Evolutionary conservation across 2,113 vertebrate species (phyloP).

Genomic region (Gymnobelideus leadbeateri): DNA sequence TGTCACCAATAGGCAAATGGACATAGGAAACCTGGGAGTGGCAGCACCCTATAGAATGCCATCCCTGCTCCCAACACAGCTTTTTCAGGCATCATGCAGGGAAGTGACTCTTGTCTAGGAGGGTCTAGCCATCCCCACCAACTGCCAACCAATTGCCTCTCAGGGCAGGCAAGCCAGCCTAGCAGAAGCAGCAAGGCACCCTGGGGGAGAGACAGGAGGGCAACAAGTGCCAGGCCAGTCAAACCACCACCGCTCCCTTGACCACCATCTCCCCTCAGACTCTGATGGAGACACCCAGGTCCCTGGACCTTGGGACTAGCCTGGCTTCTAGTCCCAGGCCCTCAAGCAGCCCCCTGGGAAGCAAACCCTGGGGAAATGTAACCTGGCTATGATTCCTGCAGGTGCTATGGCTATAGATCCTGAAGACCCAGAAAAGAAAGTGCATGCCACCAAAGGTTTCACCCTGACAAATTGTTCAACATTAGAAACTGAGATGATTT

Average conservation of each 20-base stretch:
- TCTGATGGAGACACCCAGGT: background rate
- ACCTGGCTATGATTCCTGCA: background rate
- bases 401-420: background rate
- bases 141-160: background rate
- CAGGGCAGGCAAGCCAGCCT: background rate
- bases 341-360: background rate
- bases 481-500: background rate
- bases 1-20: background rate
- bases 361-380: background rate
- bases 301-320: background rate
- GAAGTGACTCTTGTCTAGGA: background rate
- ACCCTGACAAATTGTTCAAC: background rate
- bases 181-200: background rate
- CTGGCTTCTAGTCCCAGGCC: background rate
- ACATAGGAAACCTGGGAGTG: background rate
- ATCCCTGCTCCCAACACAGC: background rate
- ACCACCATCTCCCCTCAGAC: background rate
- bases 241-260: too few relatives aligned
- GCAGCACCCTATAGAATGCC: background rate
- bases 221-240: background rate
- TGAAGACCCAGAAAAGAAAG: background rate
- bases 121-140: background rate
- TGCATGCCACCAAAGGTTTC: background rate
- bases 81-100: background rate
- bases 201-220: background rate